A percentile compares a stretch with the other conserved stretches of the same genome.
These are phyloP conservation scores for Amiota mariae DNA, from an alignment of 2,888 invertebrate genomes.

Conservation along the genomic window DNA sequence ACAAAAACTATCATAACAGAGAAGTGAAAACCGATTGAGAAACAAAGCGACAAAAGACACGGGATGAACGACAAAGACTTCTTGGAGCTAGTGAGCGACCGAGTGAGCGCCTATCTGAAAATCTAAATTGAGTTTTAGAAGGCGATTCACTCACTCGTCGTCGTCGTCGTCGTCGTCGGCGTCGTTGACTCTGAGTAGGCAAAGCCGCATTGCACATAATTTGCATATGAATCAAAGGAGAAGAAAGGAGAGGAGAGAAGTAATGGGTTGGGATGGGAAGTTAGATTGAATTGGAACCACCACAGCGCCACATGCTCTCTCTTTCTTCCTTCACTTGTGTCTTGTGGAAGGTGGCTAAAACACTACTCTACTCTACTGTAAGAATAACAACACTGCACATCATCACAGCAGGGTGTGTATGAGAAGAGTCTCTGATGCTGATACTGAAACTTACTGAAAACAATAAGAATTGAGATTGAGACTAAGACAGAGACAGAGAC, in stretches of 20 bases:
- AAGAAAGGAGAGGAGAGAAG: constrained; percentile 14
- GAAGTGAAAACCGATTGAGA: too few species aligned
- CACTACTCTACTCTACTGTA: constrained; percentile 2
- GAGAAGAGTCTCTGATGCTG: constrained; percentile 37
- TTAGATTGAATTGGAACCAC: constrained; percentile 58
- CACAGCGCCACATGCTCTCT: constrained; percentile 52
- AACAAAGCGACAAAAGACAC: not conserved
- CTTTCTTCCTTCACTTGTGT: constrained; percentile 9
- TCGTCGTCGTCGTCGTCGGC: constrained; percentile 40
- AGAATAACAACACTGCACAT: constrained; percentile 32
- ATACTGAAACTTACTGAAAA: constrained; percentile 37
- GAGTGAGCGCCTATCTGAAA: constrained; percentile 45
- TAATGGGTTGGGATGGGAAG: constrained; percentile 27
- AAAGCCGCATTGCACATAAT: constrained; percentile 56
- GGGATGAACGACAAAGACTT: constrained; percentile 39
- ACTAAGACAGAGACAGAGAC: not conserved
- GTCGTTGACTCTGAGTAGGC: constrained; percentile 33
- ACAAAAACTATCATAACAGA: constrained; percentile 20
- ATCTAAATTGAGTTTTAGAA: constrained; percentile 68
- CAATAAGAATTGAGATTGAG: constrained; percentile 36
- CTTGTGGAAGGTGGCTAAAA: constrained; percentile 15
- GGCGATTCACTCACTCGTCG: constrained; percentile 24
- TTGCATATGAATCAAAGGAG: constrained; percentile 58
- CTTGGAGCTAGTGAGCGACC: not conserved
- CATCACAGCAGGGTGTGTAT: constrained; percentile 64